phyloP scores from a whole-genome alignment of 2,113 vertebrate species.

The Isurus oxyrinchus region DNA sequence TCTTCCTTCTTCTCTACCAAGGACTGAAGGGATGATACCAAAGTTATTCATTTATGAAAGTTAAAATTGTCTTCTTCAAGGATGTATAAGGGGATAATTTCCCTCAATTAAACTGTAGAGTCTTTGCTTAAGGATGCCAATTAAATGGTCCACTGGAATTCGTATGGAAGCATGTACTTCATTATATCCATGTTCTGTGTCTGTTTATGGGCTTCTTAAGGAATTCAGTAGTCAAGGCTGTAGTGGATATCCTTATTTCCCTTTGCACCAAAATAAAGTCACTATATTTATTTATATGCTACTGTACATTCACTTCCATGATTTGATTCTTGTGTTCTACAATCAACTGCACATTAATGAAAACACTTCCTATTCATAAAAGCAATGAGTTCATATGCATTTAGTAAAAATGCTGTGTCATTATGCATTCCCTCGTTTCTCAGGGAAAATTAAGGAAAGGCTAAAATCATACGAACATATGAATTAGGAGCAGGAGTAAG shows the following conservation, averaged over 20 bases:
- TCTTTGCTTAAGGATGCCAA: no score
- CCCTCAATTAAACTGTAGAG: no score
- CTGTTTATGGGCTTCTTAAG: no score
- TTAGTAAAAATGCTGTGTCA: not conserved
- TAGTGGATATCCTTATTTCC: not conserved
- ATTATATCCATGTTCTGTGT: no score
- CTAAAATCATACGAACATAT: not conserved
- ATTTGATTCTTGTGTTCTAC: not conserved
- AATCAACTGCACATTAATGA: not conserved
- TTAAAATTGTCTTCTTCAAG: no score
- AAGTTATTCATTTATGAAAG: no score
- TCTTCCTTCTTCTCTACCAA: no score
- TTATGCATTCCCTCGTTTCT: not conserved
- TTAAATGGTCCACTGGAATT: no score
- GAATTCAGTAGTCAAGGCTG: not conserved
- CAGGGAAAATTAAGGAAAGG: not conserved
- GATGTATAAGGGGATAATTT: no score
- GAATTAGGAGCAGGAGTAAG: no score
- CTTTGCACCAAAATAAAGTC: not conserved
- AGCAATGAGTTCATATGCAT: not conserved
- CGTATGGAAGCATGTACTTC: no score
- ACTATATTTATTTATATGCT: not conserved
- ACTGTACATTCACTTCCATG: not conserved
- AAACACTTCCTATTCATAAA: not conserved
- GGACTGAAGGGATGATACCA: no score